Evolutionary conservation across 2,113 vertebrate genomes (phyloP), one percentile per base, ranked within the genome.

Genomic region (Corythornis madagascariensis): DNA sequence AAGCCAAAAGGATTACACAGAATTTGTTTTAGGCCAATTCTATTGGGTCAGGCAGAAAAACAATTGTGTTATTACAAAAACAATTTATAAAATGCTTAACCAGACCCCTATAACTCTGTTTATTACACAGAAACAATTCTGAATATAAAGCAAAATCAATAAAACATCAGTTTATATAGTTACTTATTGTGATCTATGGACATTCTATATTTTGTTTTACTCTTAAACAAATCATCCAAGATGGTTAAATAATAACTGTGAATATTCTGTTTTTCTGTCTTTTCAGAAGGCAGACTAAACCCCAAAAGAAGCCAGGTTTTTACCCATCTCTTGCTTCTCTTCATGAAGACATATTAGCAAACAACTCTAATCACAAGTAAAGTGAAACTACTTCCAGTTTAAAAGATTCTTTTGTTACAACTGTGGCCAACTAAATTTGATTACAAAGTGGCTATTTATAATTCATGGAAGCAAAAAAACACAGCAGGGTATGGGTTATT

Each of bases 401-500:
- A 70, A 88, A 94, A 78, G 16, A 5, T 86, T 84, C 40, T 84
- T 86, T 76, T 94, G 13, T 83, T 88, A 20, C 43, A 82, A 63
- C 59, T 92, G 47, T 75, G 57, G 38, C 59, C 73, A 76, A 73
- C 22, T 80, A n/a, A 75, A 61, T 78, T 88, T 84, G 75, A 26
- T 86, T 91, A 93, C 25, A 50, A 86, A 88, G 29, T 82, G 47
- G 15, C 66, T 74, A 95, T 93, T 95, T 94, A 80, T 79, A 92
- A 88, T 74, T 21, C 16, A 5, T 63, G 40, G 63, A 76, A 92
- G 55, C 55, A 89, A 96, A 95, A 81, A 83, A 84, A 48, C 42
- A 67, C 38, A 94, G 57, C 55, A 94, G 88, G 84, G 92, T 96
- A 85, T 84, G 86, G 82, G 40, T 65, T 91, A 81, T 4, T 84